A percentile compares a stretch with the other conserved stretches of the same genome.
phyloP scores from a whole-genome alignment of 2,113 vertebrate genomes.

The Ginglymostoma cirratum region DNA sequence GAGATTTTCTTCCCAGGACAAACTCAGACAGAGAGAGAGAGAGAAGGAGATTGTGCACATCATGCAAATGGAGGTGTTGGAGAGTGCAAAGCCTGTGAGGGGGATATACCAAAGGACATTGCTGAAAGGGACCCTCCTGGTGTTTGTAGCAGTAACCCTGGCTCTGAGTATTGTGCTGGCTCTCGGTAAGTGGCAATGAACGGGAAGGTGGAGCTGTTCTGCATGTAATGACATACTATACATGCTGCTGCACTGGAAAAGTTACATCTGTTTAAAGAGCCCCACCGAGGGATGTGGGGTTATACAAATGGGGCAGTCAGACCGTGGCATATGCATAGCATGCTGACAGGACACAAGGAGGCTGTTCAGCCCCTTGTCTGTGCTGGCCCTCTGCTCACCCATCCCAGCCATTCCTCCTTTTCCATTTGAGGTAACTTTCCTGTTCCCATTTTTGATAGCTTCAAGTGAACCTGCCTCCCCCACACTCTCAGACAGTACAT shows the following conservation, averaged over 20 bases:
- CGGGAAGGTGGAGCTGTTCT: too few species aligned
- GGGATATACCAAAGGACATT: conserved; percentile 48
- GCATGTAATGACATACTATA: too few species aligned
- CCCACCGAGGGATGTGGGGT: background rate
- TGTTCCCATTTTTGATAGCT: background rate
- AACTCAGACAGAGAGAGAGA: background rate
- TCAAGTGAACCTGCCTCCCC: too few species aligned
- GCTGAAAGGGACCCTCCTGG: conserved; percentile 51
- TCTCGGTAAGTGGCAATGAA: conserved; percentile 58
- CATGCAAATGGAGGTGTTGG: conserved; percentile 63
- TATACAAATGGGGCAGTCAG: background rate
- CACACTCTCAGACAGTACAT: too few species aligned
- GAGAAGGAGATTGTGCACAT: background rate
- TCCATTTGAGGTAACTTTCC: background rate
- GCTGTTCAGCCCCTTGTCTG: background rate
- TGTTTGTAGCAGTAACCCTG: conserved; percentile 55
- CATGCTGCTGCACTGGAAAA: too few species aligned
- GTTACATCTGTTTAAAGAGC: too few species aligned
- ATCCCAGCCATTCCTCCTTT: too few species aligned
- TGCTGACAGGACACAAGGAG: background rate
- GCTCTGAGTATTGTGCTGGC: conserved; percentile 57
- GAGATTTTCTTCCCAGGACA: background rate
- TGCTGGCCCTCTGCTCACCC: too few species aligned
- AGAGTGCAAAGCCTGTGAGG: conserved; percentile 41
- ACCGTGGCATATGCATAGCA: background rate